Evolutionary conservation across 2,113 vertebrate genomes (phyloP).

Genomic region (Ictalurus furcatus): DNA sequence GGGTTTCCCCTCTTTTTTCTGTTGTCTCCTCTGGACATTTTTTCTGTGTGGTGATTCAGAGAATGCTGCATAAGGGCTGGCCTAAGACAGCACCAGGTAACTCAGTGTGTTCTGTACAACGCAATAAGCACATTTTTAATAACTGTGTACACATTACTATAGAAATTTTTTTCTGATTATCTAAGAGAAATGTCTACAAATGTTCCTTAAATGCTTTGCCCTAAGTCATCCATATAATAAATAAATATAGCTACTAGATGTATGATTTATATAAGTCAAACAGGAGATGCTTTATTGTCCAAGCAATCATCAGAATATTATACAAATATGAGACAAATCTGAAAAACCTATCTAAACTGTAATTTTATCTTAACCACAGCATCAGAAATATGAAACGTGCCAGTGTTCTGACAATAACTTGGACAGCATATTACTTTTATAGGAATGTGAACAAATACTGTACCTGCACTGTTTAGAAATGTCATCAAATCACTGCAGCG

Average conservation of each 20-base stretch:
- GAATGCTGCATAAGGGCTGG: slow-evolving; percentile 53
- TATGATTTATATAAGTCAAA: neutral
- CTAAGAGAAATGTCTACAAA: neutral
- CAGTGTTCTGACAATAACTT: neutral
- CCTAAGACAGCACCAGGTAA: neutral
- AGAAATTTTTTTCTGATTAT: neutral
- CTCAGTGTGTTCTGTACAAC: neutral
- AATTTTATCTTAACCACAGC: neutral
- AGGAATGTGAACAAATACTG: neutral
- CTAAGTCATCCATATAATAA: neutral
- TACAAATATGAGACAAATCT: neutral
- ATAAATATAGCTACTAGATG: neutral
- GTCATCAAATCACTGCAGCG: neutral
- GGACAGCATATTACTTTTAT: neutral
- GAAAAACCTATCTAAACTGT: neutral
- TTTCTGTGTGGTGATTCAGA: slow-evolving; percentile 66
- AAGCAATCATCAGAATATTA: neutral
- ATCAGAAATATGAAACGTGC: neutral
- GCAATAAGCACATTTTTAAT: neutral
- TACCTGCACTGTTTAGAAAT: neutral
- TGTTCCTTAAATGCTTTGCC: neutral
- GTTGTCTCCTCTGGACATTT: slow-evolving; percentile 68
- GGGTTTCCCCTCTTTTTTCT: slow-evolving; percentile 55
- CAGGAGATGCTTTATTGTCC: neutral
- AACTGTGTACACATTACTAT: neutral